Evolutionary conservation across 2,113 vertebrate genomes (phyloP).

Genomic region (Nyctereutes procyonoides): DNA sequence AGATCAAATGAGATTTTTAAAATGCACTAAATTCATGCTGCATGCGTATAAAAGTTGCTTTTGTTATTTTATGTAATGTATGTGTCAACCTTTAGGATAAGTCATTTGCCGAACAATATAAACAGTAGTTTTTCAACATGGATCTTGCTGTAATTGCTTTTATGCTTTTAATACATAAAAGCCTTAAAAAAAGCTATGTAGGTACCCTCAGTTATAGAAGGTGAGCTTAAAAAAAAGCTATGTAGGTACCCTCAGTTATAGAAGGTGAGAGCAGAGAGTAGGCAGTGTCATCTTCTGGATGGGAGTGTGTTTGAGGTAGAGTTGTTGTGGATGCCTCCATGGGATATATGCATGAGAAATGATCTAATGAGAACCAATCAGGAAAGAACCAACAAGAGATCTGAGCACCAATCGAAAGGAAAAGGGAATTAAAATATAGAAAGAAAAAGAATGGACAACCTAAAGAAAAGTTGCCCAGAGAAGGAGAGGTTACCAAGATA

Average conservation of each 20-base stretch:
- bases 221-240: not conserved
- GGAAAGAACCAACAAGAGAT: not conserved
- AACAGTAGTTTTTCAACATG: slow-evolving; percentile 30
- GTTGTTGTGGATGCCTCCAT: not conserved
- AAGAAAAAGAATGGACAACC: not conserved
- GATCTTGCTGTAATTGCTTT: slow-evolving; percentile 61
- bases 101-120: slow-evolving; percentile 17
- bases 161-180: not conserved
- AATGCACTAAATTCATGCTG: slow-evolving; percentile 19
- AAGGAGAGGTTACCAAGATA: not conserved
- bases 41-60: slow-evolving; percentile 21
- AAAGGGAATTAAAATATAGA: not conserved
- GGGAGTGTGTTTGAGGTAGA: not conserved
- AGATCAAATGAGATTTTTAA: slow-evolving; percentile 55
- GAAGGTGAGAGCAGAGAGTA: not conserved
- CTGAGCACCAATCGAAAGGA: not conserved
- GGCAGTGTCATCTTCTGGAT: not conserved
- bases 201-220: not conserved
- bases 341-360: not conserved
- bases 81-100: slow-evolving; percentile 37
- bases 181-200: not conserved
- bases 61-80: not conserved
- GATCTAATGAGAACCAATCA: not conserved
- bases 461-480: not conserved
- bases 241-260: not conserved